Base-by-base conservation (phyloP, 2,113 vertebrate species). In the Sciurus niger region DNA sequence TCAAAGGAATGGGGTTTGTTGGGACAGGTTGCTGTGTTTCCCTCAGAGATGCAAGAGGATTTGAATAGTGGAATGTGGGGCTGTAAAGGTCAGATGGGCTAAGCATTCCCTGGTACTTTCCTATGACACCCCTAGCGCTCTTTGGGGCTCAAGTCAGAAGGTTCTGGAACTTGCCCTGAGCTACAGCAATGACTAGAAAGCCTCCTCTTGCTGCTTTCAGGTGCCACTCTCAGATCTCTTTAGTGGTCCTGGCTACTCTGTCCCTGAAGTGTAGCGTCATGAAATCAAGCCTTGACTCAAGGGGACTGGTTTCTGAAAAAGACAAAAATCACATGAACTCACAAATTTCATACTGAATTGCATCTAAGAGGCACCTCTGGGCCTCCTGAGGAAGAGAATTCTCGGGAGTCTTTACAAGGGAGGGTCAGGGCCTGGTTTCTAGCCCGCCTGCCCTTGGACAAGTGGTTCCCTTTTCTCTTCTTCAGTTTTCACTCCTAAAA, bases 61-160 rank as follows among this genome's bases (percentile, higher is more conserved):
- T 12, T 2, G 0, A 58, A 55, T n/a, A 10, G 2, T 5, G 14
- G 24, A 63, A 18, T 7, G 2, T 13, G 24, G 68, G 20, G 12
- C 16, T 53, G 1, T 3, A 3, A 10, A 18, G 37, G 40, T 40
- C 37, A 53, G 51, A 6, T 16, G 3, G 76, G 7, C 65, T 7
- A 17, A 55, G 43, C 22, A 22, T 84, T 82, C 37, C 68, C 28
- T 0, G 18, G 46, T 24, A 25, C 58, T 20, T 68, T 18, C 37
- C 24, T 51, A 8, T 34, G 65, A 70, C 13, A 46, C 16, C 4
- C 40, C 73, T 65, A 43, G 40, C 0, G 34, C 28, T 37, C 8
- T 20, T 63, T 53, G 20, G 18, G 51, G 6, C 14, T 46, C 72
- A 46, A 6, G 4, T 28, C 25, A 16, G 72, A 48, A 83, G 46